Evolutionary conservation across 2,113 vertebrate genomes (phyloP), one percentile per base, ranked within the genome.

Genomic region (Cephalopholis sonnerati): DNA sequence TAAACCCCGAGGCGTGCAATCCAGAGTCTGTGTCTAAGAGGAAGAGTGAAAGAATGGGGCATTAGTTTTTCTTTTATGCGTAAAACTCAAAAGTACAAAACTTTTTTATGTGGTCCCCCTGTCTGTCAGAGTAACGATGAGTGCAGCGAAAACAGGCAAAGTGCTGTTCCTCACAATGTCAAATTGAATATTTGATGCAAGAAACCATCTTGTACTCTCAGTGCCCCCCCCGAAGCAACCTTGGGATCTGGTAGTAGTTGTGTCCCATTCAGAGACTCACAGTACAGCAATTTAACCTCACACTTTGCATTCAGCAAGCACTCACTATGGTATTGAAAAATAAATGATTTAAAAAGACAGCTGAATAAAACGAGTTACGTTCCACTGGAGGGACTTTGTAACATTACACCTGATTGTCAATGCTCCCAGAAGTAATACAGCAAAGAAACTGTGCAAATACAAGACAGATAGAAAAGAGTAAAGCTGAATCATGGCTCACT

Each of bases 131-230:
- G 39, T 39, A 29, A 11, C 3, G 2, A 46, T 25, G 22, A 64
- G 50, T 73, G 9, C 27, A 77, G 62, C 61, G 74, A 50, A 65
- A 55, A 3, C 1, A 5, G 12, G 22, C 5, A 70, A 76, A 88
- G 8, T 55, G 55, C 36, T 53, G 41, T 20, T 77, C 32, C 17
- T 20, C 22, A 20, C 53, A 57, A 24, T 76, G 73, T 53, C n/a
- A 61, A 27, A 69, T 51, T 64, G 17, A 77, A 63, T 87, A 63
- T 77, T 78, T 74, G 51, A 79, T 78, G 62, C 2, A 51, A 77
- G 62, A 74, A 84, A 66, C 36, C 39, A 51, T 39, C 39, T 69
- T 74, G 58, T 53, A 46, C 44, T 81, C 36, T 68, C 41, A 29
- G 18, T 65, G 50, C 3, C 53, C 69, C 32, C 32, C 39, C 65